Base-by-base conservation (phyloP, 2,888 invertebrate species). In the Chloroclystis v-ata region DNA sequence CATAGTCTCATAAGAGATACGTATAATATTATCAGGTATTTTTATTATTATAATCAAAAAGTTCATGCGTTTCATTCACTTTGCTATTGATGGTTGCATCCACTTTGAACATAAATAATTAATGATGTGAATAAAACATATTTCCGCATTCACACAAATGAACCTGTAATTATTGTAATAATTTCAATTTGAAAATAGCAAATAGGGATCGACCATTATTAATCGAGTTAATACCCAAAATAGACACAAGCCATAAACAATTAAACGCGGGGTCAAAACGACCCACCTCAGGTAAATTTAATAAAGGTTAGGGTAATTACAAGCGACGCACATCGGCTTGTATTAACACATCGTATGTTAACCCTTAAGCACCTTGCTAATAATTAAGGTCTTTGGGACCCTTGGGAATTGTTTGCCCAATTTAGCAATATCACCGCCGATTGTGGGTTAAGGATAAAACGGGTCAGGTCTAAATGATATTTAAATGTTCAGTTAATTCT, bases 321-420 rank as follows among this genome's bases (percentile, higher is more conserved):
- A 61, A 61, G 58, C 69, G 82, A 80, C 79, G 71, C 67, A 72
- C 76, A 74, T 78, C 69, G 80, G 75, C 67, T 67, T 67, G 60
- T 77, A 84, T 84, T 84, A 85, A 80, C 85, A 84, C 82, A 67
- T 82, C 79, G 80, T 83, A 84, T 82, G 82, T 84, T 69, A 77
- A 79, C 80, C 82, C 80, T 72, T 72, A 76, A 84, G 78, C 77
- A 83, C 83, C 83, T 82, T 80, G 79, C 75, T 82, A 83, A 82
- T 85, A 84, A 85, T 83, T 82, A 81, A 79, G 84, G 78, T 81
- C 69, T 73, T 75, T 64, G 67, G 68, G 67, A 60, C 72, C 72
- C 65, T 70, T 71, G 58, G 62, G 69, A 67, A 69, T 68, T 69
- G 75, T 73, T 67, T 62, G 70, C 67, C 74, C 80, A 81, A 82